A percentile compares a stretch with the other conserved stretches of the same genome.
Conservation (phyloP, 2,113 vertebrate genomes). For the Pterocles orientalis region DNA sequence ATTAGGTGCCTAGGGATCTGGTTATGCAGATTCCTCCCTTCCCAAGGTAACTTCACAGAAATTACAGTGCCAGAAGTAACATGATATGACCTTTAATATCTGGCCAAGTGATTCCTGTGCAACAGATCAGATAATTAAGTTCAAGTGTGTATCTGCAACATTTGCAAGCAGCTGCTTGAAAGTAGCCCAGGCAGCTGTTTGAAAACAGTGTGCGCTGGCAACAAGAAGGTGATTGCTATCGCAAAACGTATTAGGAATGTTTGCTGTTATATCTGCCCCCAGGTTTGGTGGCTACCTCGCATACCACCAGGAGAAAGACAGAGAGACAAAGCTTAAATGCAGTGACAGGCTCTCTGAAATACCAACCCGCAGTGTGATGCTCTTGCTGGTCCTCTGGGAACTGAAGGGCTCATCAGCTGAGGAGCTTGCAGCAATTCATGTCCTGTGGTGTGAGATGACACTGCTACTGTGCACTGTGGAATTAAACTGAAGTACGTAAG, state of each 20-base stretch:
- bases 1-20: background rate
- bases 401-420: background rate
- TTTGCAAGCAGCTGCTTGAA: background rate
- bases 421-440: accelerated
- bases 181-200: background rate
- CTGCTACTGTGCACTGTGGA: accelerated
- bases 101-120: background rate
- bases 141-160: background rate
- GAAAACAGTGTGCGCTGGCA: background rate
- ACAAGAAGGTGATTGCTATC: background rate
- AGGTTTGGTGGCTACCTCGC: background rate
- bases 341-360: background rate
- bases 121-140: background rate
- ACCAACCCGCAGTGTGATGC: accelerated
- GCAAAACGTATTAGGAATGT: background rate
- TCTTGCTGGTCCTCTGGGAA: background rate
- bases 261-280: background rate
- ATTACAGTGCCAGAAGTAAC: background rate
- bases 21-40: background rate
- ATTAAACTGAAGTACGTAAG: background rate
- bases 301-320: background rate
- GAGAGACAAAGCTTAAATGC: background rate
- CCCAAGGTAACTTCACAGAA: background rate
- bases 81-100: background rate
- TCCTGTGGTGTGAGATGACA: background rate